Evolutionary conservation across 2,113 vertebrate genomes (phyloP).

Genomic region (Lota lota): DNA sequence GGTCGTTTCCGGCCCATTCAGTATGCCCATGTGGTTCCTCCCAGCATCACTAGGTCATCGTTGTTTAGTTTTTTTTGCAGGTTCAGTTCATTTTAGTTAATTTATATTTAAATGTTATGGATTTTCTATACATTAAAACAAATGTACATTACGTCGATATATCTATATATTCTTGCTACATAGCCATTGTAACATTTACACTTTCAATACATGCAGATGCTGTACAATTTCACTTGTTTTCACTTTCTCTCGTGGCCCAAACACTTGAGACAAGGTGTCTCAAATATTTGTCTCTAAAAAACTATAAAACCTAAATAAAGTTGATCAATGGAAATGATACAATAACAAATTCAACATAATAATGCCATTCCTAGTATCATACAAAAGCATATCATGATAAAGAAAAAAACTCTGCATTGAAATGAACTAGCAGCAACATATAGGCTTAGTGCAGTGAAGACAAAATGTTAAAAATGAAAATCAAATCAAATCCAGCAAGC

Average conservation of each 20-base stretch:
- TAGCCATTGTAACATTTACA: conserved; percentile 39
- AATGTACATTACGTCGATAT: conserved; percentile 31
- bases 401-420: conserved; percentile 39
- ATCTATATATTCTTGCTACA: conserved; percentile 55
- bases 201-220: conserved; percentile 65
- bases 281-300: background rate
- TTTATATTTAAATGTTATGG: background rate
- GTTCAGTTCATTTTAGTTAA: conserved; percentile 38
- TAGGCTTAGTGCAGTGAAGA: conserved; percentile 69
- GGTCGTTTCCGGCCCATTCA: conserved; percentile 1
- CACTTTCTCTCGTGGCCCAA: conserved; percentile 41
- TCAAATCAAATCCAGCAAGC: conserved; percentile 61
- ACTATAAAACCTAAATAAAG: conserved; percentile 19
- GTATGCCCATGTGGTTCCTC: no score
- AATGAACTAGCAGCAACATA: conserved; percentile 76
- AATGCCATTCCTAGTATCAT: conserved; percentile 36
- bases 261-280: conserved; percentile 26
- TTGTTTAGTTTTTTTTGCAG: conserved; percentile 31
- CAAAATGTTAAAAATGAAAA: conserved; percentile 59
- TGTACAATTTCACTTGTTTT: conserved; percentile 54
- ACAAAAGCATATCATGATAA: conserved; percentile 46
- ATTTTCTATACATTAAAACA: conserved; percentile 39
- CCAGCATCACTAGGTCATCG: conserved; percentile 8
- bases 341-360: conserved; percentile 24
- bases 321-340: conserved; percentile 17